A percentile compares a stretch with the other conserved stretches of the same genome.
These are phyloP conservation scores for Nomada fabriciana DNA, from an alignment of 2,888 invertebrate species.

Conservation along the genomic window DNA sequence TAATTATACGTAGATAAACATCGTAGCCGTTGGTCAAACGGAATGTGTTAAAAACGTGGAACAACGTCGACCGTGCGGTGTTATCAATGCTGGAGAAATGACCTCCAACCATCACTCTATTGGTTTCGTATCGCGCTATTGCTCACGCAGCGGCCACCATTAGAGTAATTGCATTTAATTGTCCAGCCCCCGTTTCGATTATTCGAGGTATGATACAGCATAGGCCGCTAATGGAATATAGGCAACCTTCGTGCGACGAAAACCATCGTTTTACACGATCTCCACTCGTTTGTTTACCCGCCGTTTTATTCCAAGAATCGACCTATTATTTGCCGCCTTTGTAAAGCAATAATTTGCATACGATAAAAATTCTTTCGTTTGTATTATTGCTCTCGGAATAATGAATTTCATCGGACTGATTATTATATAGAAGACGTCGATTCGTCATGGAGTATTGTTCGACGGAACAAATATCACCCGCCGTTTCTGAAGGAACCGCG, in stretches of 20 bases:
- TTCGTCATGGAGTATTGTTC: not conserved
- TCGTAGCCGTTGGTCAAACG: conserved; percentile 38
- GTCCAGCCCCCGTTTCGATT: conserved; percentile 56
- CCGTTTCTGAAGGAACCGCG: conserved; percentile 21
- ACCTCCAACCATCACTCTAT: conserved; percentile 34
- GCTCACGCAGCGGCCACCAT: conserved; percentile 38
- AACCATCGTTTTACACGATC: not conserved
- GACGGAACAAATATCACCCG: not conserved
- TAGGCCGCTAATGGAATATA: conserved; percentile 30
- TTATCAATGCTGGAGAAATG: conserved; percentile 47
- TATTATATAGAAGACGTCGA: not conserved
- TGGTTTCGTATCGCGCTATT: conserved; percentile 56
- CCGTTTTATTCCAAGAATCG: not conserved
- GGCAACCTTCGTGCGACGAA: conserved; percentile 33
- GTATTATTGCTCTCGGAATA: too few relatives aligned
- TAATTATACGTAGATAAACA: conserved; percentile 50
- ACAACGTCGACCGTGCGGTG: conserved; percentile 33
- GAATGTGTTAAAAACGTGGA: conserved; percentile 44
- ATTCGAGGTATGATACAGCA: conserved; percentile 44
- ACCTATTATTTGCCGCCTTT: not conserved
- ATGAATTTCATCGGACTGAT: too few relatives aligned
- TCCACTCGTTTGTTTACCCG: not conserved
- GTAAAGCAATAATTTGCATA: too few relatives aligned
- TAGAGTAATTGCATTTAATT: conserved; percentile 65
- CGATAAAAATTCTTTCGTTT: too few relatives aligned